Conservation (phyloP, 2,888 invertebrate species). For the Aleiodes leptofemur region DNA sequence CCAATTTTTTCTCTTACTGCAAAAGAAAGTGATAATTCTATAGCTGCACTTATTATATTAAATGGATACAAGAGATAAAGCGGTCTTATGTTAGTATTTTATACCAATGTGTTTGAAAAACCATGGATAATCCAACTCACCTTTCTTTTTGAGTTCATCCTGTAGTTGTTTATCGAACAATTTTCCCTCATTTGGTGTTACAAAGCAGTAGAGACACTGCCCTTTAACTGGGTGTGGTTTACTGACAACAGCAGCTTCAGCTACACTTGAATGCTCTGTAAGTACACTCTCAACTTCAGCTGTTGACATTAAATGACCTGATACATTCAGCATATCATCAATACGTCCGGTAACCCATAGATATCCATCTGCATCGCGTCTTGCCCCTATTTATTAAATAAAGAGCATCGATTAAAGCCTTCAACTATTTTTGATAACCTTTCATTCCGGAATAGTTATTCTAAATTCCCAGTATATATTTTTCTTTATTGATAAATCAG, state of each 20-base stretch:
- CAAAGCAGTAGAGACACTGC: slow-evolving; percentile 97
- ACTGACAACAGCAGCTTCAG: slow-evolving; percentile 98
- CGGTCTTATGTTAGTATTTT: too few relatives aligned
- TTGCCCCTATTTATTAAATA: slow-evolving; percentile 82
- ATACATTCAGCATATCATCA: slow-evolving; percentile 99
- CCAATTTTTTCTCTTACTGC: slow-evolving; percentile 94
- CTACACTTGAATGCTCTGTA: slow-evolving; percentile 86
- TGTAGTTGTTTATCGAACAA: slow-evolving; percentile 83
- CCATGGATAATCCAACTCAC: slow-evolving; percentile 24
- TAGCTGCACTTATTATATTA: neutral
- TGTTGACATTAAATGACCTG: slow-evolving; percentile 98
- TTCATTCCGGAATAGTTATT: neutral
- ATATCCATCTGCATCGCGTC: slow-evolving; percentile 94
- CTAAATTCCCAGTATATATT: slow-evolving; percentile 26
- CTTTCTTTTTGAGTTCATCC: slow-evolving; percentile 82
- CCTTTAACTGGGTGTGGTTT: slow-evolving; percentile 97
- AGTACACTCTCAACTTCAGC: slow-evolving; percentile 93
- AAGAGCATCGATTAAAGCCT: slow-evolving; percentile 31
- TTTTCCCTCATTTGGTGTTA: slow-evolving; percentile 90
- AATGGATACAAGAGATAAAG: too few relatives aligned
- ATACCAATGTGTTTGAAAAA: neutral
- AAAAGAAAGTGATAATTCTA: slow-evolving; percentile 44
- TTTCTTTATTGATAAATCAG: neutral
- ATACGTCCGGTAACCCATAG: slow-evolving; percentile 97
- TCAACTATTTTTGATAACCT: slow-evolving; percentile 41